Evolutionary conservation across 2,113 vertebrate genomes (phyloP).

Genomic region (Mus musculus): DNA sequence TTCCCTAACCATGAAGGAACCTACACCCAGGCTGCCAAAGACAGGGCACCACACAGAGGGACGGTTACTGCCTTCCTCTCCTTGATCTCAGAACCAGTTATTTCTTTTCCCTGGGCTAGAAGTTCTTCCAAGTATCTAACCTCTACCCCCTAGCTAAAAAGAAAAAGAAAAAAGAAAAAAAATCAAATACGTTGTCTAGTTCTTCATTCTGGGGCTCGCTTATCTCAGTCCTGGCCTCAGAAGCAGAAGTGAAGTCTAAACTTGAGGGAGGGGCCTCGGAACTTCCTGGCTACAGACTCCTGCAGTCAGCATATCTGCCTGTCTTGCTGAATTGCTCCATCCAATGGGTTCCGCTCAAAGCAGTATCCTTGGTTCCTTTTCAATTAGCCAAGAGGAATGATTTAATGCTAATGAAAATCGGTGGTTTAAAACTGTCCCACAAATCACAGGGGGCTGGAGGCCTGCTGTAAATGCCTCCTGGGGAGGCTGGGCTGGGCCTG

Average conservation of each 20-base stretch:
- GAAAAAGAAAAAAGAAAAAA: background rate
- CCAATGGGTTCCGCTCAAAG: background rate
- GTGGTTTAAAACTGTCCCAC: constrained; percentile 67
- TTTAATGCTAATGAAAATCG: constrained; percentile 79
- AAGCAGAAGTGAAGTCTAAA: background rate
- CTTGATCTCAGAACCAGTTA: background rate
- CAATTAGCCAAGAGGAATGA: constrained; percentile 78
- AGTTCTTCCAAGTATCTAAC: background rate
- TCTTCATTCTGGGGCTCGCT: background rate
- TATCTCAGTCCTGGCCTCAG: background rate
- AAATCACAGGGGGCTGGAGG: constrained; percentile 65
- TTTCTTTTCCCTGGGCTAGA: background rate
- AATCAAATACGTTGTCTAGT: background rate
- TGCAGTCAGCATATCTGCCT: background rate
- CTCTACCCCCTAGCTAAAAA: background rate
- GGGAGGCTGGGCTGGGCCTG: background rate
- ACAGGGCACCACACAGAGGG: background rate
- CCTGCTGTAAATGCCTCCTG: constrained; percentile 61
- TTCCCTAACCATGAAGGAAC: background rate
- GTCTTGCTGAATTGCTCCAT: constrained; percentile 66
- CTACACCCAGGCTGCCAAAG: background rate
- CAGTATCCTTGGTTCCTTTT: constrained; percentile 48
- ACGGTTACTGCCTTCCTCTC: background rate
- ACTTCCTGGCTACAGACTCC: background rate
- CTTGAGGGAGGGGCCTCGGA: background rate